phyloP scores from a whole-genome alignment of 2,888 invertebrate genomes.

The Dromius quadrimaculatus region DNA sequence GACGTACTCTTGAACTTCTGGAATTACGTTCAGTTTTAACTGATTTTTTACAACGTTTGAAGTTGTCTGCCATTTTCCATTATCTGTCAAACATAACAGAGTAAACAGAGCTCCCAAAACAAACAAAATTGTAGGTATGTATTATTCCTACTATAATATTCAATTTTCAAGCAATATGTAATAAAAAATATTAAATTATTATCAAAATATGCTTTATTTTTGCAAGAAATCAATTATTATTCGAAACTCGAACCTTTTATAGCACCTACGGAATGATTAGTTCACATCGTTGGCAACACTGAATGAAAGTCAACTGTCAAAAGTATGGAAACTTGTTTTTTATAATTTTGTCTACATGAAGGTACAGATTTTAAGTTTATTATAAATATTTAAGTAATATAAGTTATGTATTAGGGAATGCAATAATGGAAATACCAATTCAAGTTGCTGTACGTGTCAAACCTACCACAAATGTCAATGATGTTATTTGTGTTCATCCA shows the following conservation, averaged over 20 bases:
- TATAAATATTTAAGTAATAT: background rate
- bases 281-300: too few species aligned
- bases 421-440: slow-evolving; percentile 76
- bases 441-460: slow-evolving; percentile 79
- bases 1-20: background rate
- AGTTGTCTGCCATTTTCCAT: slow-evolving; percentile 29
- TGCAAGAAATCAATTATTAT: too few species aligned
- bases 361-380: background rate
- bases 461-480: slow-evolving; percentile 71
- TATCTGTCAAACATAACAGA: too few species aligned
- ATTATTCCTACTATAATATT: background rate
- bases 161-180: too few species aligned
- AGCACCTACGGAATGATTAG: background rate
- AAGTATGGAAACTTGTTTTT: background rate
- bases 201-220: too few species aligned
- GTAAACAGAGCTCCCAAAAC: background rate
- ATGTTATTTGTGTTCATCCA: slow-evolving; percentile 72
- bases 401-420: too few species aligned
- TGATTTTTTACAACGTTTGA: background rate
- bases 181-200: too few species aligned
- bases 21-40: background rate
- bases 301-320: slow-evolving; percentile 30
- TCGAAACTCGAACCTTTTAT: too few species aligned
- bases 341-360: background rate
- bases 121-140: background rate